Percentiles rank a stretch among this genome's conserved stretches.
Conservation (phyloP, 2,113 vertebrate genomes). For the western clawed frog (Xenopus tropicalis) region DNA sequence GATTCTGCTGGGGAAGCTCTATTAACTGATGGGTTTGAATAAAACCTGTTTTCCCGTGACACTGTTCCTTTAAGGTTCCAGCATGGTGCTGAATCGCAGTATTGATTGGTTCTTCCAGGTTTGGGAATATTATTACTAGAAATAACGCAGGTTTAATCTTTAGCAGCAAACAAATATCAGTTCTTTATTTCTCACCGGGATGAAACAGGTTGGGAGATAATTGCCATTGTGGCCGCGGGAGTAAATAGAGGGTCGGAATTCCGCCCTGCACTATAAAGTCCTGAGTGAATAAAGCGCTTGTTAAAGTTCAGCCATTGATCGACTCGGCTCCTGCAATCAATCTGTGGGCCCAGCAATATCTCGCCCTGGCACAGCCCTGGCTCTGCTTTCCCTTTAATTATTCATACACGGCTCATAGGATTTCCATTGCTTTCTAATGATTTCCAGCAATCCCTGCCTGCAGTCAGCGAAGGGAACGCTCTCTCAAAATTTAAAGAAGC, state of each 20-base stretch:
- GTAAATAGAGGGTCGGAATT: neutral
- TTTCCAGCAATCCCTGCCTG: conserved; percentile 20
- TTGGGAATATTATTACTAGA: too few species aligned
- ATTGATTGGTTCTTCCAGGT: too few species aligned
- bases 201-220: neutral
- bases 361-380: neutral
- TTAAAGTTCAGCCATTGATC: conserved; percentile 16
- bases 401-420: conserved; percentile 28
- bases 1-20: too few species aligned
- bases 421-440: conserved; percentile 34
- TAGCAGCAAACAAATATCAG: too few species aligned
- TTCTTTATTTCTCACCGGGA: neutral
- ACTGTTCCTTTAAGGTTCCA: too few species aligned
- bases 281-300: conserved; percentile 2
- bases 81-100: too few species aligned
- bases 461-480: neutral
- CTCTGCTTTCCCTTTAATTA: conserved; percentile 19
- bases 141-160: too few species aligned
- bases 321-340: neutral
- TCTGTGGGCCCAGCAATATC: neutral
- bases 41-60: too few species aligned
- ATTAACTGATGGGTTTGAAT: too few species aligned
- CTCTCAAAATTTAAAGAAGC: neutral
- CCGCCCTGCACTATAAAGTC: too few species aligned
- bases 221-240: too few species aligned